Evolutionary conservation across 2,113 vertebrate genomes (phyloP).

Genomic region (Gavia stellata): DNA sequence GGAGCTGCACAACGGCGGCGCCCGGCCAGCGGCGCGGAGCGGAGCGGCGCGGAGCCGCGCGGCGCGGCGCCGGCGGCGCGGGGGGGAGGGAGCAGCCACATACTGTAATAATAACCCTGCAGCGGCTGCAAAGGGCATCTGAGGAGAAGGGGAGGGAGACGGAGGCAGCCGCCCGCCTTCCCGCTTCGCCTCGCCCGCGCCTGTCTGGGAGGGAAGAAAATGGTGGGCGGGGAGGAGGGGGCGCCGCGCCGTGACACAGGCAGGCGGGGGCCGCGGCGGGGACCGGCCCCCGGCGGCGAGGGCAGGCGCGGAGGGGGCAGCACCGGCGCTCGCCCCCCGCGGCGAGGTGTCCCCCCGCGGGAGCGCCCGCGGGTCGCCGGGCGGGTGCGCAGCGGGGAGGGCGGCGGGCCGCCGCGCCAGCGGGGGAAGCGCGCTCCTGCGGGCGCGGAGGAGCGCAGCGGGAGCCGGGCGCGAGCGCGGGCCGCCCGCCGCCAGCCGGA

Average conservation of each 20-base stretch:
- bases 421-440: neutral
- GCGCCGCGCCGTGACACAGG: neutral
- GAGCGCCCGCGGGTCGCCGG: neutral
- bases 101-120: constrained; percentile 74
- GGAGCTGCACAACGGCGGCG: constrained; percentile 6
- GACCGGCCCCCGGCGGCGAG: neutral
- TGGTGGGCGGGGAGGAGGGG: neutral
- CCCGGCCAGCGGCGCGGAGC: constrained; percentile 38
- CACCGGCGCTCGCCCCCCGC: no score
- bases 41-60: constrained; percentile 14
- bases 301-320: neutral
- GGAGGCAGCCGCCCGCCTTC: neutral
- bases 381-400: no score
- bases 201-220: constrained; percentile 29
- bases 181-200: constrained; percentile 44
- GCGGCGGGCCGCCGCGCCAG: no score
- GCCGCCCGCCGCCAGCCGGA: no score
- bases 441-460: neutral
- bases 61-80: neutral
- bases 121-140: constrained; percentile 67
- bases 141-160: constrained; percentile 66
- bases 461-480: no score
- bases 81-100: neutral
- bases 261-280: neutral
- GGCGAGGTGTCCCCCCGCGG: neutral